phyloP scores from a whole-genome alignment of 2,113 vertebrate species.

The Erpornis zantholeuca region DNA sequence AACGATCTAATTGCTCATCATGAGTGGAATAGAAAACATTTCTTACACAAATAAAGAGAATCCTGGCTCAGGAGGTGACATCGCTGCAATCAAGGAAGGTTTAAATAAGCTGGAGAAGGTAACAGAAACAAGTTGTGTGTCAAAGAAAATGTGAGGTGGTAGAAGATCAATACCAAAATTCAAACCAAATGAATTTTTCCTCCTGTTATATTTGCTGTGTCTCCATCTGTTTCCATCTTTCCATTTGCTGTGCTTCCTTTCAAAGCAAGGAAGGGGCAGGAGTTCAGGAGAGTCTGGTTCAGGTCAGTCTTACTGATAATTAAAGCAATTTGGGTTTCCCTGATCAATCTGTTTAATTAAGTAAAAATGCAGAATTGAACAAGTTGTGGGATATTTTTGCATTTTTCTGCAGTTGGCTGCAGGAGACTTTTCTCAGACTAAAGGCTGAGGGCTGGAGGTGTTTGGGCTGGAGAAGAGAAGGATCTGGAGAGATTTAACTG shows the following conservation, averaged over 20 bases:
- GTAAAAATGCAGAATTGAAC: not conserved
- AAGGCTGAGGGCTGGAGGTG: not conserved
- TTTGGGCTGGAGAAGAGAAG: not conserved
- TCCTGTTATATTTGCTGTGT: not conserved
- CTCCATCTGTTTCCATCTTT: not conserved
- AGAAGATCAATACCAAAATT: not conserved
- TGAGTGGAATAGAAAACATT: not conserved
- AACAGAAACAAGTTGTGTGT: not conserved
- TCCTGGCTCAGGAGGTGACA: not conserved
- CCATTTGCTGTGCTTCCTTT: not conserved
- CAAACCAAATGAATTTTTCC: not conserved
- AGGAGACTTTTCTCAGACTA: not conserved
- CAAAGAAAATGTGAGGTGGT: not conserved
- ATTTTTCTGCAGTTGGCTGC: not conserved
- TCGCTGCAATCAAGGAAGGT: not conserved
- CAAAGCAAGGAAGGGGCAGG: not conserved
- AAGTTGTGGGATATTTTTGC: not conserved
- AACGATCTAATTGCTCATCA: not conserved
- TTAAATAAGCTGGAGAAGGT: not conserved
- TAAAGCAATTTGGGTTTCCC: not conserved
- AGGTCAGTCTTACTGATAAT: not conserved
- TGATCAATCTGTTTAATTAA: not conserved
- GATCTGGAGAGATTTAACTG: not conserved
- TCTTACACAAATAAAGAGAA: not conserved
- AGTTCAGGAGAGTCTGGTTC: not conserved